These are phyloP conservation scores for Pristis pectinata DNA, from an alignment of 2,797 vertebrate species.

Conservation along the genomic window DNA sequence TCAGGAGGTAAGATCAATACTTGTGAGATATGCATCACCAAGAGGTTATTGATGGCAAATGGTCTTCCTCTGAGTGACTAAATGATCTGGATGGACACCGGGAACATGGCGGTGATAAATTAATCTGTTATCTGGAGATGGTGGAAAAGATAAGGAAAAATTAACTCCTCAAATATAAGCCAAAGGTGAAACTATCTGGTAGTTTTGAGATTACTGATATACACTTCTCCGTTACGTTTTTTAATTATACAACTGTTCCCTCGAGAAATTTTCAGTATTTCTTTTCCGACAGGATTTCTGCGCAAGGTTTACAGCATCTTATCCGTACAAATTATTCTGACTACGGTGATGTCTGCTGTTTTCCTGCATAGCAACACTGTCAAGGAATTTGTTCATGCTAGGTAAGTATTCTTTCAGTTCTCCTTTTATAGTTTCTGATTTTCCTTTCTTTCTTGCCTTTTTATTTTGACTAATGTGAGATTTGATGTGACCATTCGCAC, in stretches of 20 bases:
- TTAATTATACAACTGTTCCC: neutral
- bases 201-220: neutral
- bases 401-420: conserved; percentile 54
- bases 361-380: conserved; percentile 74
- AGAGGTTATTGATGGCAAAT: neutral
- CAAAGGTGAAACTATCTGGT: neutral
- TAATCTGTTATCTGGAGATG: neutral
- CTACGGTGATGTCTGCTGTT: conserved; percentile 71
- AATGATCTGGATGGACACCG: neutral
- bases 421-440: conserved; percentile 21
- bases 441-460: conserved; percentile 35
- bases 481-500: neutral
- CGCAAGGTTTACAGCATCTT: conserved; percentile 89
- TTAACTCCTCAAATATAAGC: neutral
- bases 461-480: neutral
- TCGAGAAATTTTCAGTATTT: neutral
- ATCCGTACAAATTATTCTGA: conserved; percentile 78
- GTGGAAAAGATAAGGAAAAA: neutral
- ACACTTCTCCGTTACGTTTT: neutral
- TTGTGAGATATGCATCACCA: neutral
- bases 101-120: neutral
- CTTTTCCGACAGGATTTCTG: conserved; percentile 67
- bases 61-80: neutral
- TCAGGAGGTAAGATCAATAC: neutral
- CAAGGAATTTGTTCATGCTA: conserved; percentile 73